phyloP scores from a whole-genome alignment of 2,113 vertebrate species.

The Amphiprion ocellaris region DNA sequence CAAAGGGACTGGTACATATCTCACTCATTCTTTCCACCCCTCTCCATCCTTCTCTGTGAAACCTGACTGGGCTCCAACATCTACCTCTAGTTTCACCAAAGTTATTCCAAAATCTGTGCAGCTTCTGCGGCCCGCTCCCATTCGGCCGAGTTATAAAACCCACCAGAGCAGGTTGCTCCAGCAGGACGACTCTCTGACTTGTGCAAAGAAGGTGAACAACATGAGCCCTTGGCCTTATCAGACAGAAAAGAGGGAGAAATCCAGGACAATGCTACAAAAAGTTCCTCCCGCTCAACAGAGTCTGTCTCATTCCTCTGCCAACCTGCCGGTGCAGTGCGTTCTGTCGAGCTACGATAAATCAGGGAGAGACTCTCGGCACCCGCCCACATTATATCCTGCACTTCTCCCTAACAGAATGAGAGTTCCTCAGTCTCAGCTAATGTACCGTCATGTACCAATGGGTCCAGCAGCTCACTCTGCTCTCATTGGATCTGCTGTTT shows the following conservation, averaged over 20 bases:
- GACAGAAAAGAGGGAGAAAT: slow-evolving; percentile 79
- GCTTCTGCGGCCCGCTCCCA: slow-evolving; percentile 70
- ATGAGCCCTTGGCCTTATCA: slow-evolving; percentile 52
- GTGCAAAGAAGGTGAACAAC: slow-evolving; percentile 65
- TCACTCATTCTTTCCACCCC: slow-evolving; percentile 19
- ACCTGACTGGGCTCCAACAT: slow-evolving; percentile 62
- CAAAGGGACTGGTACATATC: slow-evolving; percentile 49
- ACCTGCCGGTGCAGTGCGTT: slow-evolving; percentile 53
- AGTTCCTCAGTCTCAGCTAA: slow-evolving; percentile 72
- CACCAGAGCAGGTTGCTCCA: slow-evolving; percentile 51
- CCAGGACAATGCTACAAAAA: slow-evolving; percentile 74
- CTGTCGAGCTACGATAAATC: slow-evolving; percentile 71
- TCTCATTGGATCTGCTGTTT: slow-evolving; percentile 69
- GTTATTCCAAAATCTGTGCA: slow-evolving; percentile 76
- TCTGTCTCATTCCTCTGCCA: slow-evolving; percentile 44
- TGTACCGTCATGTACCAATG: slow-evolving; percentile 73
- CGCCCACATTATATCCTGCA: slow-evolving; percentile 50
- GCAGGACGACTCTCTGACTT: slow-evolving; percentile 48
- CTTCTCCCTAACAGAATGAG: slow-evolving; percentile 73
- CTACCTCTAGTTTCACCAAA: slow-evolving; percentile 82
- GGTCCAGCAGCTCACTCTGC: slow-evolving; percentile 59
- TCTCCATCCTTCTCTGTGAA: slow-evolving; percentile 38
- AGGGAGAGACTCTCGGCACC: slow-evolving; percentile 63
- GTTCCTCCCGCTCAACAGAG: slow-evolving; percentile 70
- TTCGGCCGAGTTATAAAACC: slow-evolving; percentile 66